Base-by-base conservation (phyloP, 2,888 invertebrate genomes). In the Dyspetes luteomarginatus region DNA sequence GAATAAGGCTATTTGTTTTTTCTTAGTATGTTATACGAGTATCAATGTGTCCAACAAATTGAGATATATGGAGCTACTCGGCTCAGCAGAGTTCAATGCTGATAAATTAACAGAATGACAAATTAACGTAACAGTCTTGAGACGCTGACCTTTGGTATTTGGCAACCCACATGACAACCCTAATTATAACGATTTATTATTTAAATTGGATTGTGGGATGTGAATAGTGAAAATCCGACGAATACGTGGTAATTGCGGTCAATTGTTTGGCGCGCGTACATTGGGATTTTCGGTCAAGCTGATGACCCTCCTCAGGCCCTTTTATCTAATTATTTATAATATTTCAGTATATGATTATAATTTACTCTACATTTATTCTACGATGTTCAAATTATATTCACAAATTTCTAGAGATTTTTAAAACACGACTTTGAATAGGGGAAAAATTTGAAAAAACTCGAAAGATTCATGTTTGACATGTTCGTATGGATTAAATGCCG, bases 191-290 rank as follows among this genome's bases (percentile, higher is more conserved):
- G 22, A 19, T 30, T 22, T 19, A 50, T 36, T 36, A n/a, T 30
- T 41, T 52, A 43, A 68, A 68, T 43, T 17, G 30, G 36, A 3
- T 68, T 3, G 7, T 15, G 2, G 41, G 4, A 41, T 41, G 17
- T 43, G 56, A 56, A 68, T 68, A 68, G 17, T 43, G 55, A 56
- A 15, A 56, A 68, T 28, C 55, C 15, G 41, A 68, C 55, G 26
- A 56, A 68, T 56, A 22, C 15, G 5, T 17, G 22, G 17, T 9
- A 52, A 9, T 22, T 22, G 50, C 12, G 52, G 22, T 19, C 15
- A n/a, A 52, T 52, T 52, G 67, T 52, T 36, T 22, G 50, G 7
- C 30, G 52, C 15, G 26, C 17, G 24, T 36, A 56, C 26, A 7
- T 52, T 67, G n/a, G 52, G 36, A 41, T 30, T n/a, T 36, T 22